These are phyloP conservation scores for Loripinus fragilis DNA, from an alignment of 2,888 invertebrate species.

Conservation along the genomic window DNA sequence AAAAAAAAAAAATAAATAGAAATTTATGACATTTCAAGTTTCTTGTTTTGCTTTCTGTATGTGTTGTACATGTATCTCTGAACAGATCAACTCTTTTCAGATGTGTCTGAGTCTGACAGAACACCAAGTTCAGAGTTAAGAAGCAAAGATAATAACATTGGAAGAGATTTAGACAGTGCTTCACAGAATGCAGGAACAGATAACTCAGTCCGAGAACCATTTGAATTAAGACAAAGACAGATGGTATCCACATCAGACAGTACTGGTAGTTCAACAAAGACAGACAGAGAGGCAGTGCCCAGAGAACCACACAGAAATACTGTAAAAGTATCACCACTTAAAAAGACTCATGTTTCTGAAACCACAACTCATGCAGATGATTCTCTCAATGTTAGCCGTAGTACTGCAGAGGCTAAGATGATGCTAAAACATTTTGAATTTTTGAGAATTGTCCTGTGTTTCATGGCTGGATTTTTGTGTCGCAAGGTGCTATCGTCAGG, in stretches of 20 bases:
- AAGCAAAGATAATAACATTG: not conserved
- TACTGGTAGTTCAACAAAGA: not conserved
- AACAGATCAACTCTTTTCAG: too few relatives aligned
- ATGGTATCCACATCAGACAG: not conserved
- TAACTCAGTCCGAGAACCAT: not conserved
- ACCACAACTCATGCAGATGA: constrained; percentile 40
- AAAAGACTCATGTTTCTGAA: constrained; percentile 25
- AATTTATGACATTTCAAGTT: too few relatives aligned
- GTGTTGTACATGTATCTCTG: too few relatives aligned
- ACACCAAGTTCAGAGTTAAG: not conserved
- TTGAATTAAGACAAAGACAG: constrained; percentile 21
- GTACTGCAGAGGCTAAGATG: constrained; percentile 60
- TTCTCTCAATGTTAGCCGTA: constrained; percentile 56
- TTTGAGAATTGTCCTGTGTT: constrained; percentile 67
- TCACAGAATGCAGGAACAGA: not conserved
- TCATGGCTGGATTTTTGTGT: constrained; percentile 70
- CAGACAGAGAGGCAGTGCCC: not conserved
- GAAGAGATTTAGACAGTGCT: not conserved
- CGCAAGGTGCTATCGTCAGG: constrained; percentile 68
- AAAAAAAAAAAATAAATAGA: too few relatives aligned
- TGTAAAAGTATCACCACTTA: constrained; percentile 58
- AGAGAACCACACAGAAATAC: constrained; percentile 36
- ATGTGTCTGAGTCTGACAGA: too few relatives aligned
- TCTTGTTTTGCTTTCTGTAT: too few relatives aligned
- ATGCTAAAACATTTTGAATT: constrained; percentile 69